A percentile compares a stretch with the other conserved stretches of the same genome.
These are phyloP conservation scores for Meghimatium bilineatum DNA, from an alignment of 2,888 invertebrate species.

Conservation along the genomic window DNA sequence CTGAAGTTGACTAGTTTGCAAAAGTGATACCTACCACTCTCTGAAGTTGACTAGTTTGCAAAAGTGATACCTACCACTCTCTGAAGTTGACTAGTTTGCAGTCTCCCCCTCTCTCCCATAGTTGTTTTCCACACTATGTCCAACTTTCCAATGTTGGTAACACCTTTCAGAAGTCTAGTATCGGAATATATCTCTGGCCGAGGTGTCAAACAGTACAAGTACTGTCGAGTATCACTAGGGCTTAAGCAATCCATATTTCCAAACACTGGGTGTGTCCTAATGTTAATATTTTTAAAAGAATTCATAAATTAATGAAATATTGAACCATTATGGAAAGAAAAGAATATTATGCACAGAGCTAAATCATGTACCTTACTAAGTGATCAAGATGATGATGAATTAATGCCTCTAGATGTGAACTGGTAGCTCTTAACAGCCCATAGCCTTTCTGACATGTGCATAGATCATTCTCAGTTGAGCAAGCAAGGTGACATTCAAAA, in stretches of 20 bases:
- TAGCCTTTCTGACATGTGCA: too few relatives aligned
- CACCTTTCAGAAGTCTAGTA: slow-evolving; percentile 84
- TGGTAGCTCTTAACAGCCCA: too few relatives aligned
- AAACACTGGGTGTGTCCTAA: slow-evolving; percentile 73
- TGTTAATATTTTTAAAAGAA: background rate
- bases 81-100: slow-evolving; percentile 96
- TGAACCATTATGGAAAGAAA: background rate
- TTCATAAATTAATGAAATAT: background rate
- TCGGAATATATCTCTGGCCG: slow-evolving; percentile 86
- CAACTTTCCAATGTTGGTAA: slow-evolving; percentile 87
- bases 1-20: too few relatives aligned
- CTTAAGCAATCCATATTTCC: slow-evolving; percentile 82
- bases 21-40: too few relatives aligned
- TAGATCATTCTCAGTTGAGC: too few relatives aligned
- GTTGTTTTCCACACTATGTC: slow-evolving; percentile 99
- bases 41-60: too few relatives aligned
- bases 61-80: slow-evolving; percentile 83
- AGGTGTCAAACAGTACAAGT: slow-evolving; percentile 93
- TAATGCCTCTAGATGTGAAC: too few relatives aligned
- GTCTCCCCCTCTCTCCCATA: slow-evolving; percentile 95
- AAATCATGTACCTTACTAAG: too few relatives aligned
- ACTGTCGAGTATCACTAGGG: slow-evolving; percentile 93
- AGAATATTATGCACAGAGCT: too few relatives aligned
- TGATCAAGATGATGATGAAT: too few relatives aligned
- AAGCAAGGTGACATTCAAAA: too few relatives aligned